Base-by-base conservation (phyloP, 2,888 invertebrate genomes). In the Dilophus febrilis region DNA sequence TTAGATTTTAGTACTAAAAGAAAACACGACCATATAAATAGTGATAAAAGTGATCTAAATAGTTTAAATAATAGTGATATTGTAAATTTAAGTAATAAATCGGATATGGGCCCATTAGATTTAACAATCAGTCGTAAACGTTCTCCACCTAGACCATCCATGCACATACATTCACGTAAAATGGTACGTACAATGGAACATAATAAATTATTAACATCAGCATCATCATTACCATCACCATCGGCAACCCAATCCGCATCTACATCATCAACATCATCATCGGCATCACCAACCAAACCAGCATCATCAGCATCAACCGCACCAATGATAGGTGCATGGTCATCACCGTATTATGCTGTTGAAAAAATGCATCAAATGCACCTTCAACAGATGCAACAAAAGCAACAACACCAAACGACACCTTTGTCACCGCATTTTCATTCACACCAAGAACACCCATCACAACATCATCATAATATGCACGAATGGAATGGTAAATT, bases 1-100 rank as follows among this genome's bases (percentile, higher is more conserved):
- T 64, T 88, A 40, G 84, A 88, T 62, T 88, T 86, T 53, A 87
- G 87, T 59, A 76, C 79, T 22, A 81, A 83, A 53, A 70, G 76
- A 49, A 62, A 65, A 42, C 53, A 68, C 50, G 65, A 69, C 42
- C 57, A 70, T 50, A 22, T 22, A 6, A 22, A 4, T 6, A 57
- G 66, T 42, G 51, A 70, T 43, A 3, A 12, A 29, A 6, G 12
- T 12, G 3, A 29, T 10, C 12, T 72, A 18, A 64, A 66, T 30
- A 66, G 65, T 32, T 72, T 71, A 37, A 68, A 69, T 41, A 74
- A 74, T 31, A 70, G 71, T 45, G 78, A 83, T 46, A 78, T 72
- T 28, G 69, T 81, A 44, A 81, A 82, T 57, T 67, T 81, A 35
- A 76, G 73, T 54, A 81, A 80, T 58, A 64, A 71, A 1, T 70